Evolutionary conservation across 2,113 vertebrate species (phyloP).

Genomic region (Chinchilla lanigera): DNA sequence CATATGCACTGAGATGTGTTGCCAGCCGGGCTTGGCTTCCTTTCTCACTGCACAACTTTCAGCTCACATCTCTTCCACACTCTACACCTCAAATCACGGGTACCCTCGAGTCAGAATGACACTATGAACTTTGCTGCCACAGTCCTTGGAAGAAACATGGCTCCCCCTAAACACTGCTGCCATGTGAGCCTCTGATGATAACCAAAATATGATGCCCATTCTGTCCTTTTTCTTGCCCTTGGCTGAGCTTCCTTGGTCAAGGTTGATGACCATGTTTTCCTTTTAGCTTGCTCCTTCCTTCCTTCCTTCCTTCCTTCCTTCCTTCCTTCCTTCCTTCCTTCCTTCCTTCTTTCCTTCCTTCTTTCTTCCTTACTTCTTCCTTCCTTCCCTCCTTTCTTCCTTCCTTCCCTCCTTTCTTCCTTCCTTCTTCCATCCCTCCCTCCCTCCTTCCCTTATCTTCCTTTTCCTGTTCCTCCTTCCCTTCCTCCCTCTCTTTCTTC

Average conservation of each 20-base stretch:
- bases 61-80: not conserved
- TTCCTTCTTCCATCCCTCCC: not conserved
- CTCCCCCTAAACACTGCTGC: not conserved
- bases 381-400: not conserved
- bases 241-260: not conserved
- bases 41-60: not conserved
- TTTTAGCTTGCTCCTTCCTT: not conserved
- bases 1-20: not conserved
- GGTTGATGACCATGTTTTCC: not conserved
- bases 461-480: not conserved
- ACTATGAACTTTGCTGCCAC: not conserved
- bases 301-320: no score
- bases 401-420: not conserved
- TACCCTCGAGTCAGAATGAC: not conserved
- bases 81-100: not conserved
- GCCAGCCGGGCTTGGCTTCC: not conserved
- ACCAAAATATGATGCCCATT: not conserved
- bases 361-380: not conserved
- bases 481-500: not conserved
- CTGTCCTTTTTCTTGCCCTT: not conserved
- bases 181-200: not conserved
- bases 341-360: not conserved
- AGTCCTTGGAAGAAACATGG: not conserved
- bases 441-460: no score
- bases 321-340: not conserved